phyloP scores from a whole-genome alignment of 2,797 vertebrate species.

The Ataeniobius toweri region DNA sequence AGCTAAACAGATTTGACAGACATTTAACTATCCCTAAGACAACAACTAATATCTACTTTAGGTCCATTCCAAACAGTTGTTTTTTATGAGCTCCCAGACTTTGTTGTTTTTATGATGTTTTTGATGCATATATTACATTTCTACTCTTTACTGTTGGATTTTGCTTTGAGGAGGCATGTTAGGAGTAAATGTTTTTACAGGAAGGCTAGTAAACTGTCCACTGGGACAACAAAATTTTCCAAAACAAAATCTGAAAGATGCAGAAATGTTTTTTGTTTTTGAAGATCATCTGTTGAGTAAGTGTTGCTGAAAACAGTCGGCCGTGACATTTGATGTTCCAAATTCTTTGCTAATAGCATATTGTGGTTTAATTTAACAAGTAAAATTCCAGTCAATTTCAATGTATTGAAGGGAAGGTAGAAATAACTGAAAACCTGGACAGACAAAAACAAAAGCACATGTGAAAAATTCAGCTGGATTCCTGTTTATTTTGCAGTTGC shows the following conservation, averaged over 20 bases:
- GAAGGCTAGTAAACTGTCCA: not conserved
- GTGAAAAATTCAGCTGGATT: not conserved
- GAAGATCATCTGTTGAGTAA: not conserved
- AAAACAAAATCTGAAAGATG: not conserved
- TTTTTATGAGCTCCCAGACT: too few species aligned
- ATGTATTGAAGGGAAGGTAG: slow-evolving; percentile 5
- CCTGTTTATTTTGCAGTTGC: not conserved
- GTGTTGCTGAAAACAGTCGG: slow-evolving; percentile 11
- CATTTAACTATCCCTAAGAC: not conserved
- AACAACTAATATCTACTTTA: too few species aligned
- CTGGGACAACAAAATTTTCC: not conserved
- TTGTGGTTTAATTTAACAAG: slow-evolving; percentile 18
- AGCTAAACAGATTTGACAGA: not conserved
- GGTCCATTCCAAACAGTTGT: too few species aligned
- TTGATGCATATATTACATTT: not conserved
- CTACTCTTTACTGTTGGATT: not conserved
- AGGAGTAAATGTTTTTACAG: not conserved
- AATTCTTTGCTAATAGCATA: not conserved
- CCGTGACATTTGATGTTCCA: not conserved
- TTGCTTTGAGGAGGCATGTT: not conserved
- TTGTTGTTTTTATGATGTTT: too few species aligned
- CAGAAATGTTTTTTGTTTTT: not conserved
- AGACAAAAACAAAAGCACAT: slow-evolving; percentile 20
- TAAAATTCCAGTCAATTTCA: slow-evolving; percentile 6
- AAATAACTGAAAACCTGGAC: not conserved